Percentiles rank a stretch among this genome's conserved stretches.
phyloP scores from a whole-genome alignment of 2,888 invertebrate genomes.

The Drosophila mettleri region DNA sequence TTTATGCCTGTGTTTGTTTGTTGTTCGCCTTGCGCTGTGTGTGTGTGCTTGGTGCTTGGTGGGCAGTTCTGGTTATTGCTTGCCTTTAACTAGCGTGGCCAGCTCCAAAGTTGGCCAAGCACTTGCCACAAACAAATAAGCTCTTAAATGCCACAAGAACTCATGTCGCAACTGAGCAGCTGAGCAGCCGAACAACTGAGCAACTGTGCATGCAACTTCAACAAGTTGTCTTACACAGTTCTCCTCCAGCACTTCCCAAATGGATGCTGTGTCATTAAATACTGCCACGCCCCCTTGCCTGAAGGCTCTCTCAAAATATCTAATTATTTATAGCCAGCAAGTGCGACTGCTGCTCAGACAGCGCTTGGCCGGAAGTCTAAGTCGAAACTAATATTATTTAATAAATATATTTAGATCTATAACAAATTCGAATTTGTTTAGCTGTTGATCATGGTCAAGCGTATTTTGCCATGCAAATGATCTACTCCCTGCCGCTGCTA shows the following conservation, averaged over 20 bases:
- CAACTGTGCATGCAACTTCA: slow-evolving; percentile 8
- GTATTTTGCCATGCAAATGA: too few relatives aligned
- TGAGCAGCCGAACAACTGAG: not conserved
- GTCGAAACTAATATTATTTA: not conserved
- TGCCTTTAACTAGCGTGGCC: slow-evolving; percentile 4
- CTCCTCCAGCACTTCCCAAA: not conserved
- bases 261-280: slow-evolving; percentile 1
- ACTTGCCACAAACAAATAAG: slow-evolving; percentile 36
- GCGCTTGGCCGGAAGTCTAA: too few relatives aligned
- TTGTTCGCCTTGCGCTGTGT: slow-evolving; percentile 15
- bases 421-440: too few relatives aligned
- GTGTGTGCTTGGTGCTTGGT: slow-evolving; percentile 21
- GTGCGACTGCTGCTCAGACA: too few relatives aligned
- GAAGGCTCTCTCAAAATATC: not conserved
- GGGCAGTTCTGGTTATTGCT: slow-evolving; percentile 42
- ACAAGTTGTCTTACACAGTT: not conserved
- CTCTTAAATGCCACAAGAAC: slow-evolving; percentile 16
- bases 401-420: too few relatives aligned
- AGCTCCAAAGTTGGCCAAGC: slow-evolving; percentile 29
- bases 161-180: slow-evolving; percentile 1
- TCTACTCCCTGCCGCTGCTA: not conserved
- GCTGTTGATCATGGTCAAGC: too few relatives aligned
- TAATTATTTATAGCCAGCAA: not conserved
- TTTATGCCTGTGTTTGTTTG: slow-evolving; percentile 48
- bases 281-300: not conserved